phyloP scores from a whole-genome alignment of 2,113 vertebrate genomes.

The Pelmatolapia mariae region DNA sequence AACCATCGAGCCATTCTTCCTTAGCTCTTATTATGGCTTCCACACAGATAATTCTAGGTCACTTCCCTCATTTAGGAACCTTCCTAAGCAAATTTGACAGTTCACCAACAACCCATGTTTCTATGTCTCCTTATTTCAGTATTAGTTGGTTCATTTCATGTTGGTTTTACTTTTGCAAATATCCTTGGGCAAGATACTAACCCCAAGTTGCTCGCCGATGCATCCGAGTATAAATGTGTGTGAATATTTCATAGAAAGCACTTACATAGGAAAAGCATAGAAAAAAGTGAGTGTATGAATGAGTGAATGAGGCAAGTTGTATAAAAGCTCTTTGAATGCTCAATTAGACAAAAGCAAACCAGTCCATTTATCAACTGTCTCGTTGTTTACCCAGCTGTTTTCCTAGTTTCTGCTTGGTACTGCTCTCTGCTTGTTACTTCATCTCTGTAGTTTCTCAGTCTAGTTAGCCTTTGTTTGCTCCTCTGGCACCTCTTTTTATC shows the following conservation, averaged over 20 bases:
- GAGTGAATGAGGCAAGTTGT: neutral
- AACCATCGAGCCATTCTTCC: fast-evolving
- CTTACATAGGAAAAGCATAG: neutral
- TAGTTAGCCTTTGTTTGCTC: neutral
- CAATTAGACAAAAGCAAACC: neutral
- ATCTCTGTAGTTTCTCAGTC: neutral
- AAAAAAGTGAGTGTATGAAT: neutral
- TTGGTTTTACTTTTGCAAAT: neutral
- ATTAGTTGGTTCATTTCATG: neutral
- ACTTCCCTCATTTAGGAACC: neutral
- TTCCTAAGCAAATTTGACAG: neutral
- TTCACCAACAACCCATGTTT: neutral
- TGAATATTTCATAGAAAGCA: neutral
- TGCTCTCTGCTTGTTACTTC: neutral
- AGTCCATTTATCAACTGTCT: neutral
- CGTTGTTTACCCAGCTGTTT: neutral
- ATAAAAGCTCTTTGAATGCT: neutral
- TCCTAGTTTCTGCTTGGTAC: neutral
- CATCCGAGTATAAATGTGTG: neutral
- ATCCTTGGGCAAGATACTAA: neutral
- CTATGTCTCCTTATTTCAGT: neutral
- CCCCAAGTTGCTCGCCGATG: neutral
- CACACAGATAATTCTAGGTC: neutral
- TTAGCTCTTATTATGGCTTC: neutral
- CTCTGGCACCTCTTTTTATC: neutral